These are phyloP conservation scores for Otus scops DNA, from an alignment of 2,797 vertebrate species.

Conservation along the genomic window DNA sequence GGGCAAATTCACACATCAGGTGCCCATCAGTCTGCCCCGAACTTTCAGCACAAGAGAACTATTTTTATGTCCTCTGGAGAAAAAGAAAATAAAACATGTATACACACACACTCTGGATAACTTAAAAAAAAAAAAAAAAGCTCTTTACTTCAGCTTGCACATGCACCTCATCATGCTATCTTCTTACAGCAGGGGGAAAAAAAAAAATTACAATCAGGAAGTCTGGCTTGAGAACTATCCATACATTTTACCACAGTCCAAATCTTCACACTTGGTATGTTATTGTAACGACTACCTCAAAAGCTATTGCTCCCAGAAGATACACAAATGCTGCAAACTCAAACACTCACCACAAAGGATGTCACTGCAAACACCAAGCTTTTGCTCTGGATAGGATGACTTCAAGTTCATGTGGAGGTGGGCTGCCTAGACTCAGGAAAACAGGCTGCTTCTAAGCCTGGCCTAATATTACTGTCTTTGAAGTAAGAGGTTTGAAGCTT, in stretches of 20 bases:
- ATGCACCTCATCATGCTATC: neutral
- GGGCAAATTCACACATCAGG: neutral
- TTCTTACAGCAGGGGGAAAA: neutral
- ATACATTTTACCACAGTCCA: neutral
- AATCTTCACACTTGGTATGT: neutral
- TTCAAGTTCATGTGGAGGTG: fast-evolving
- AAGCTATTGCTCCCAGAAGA: neutral
- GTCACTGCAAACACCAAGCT: neutral
- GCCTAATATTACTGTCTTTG: neutral
- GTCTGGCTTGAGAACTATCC: neutral
- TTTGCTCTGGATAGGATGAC: neutral
- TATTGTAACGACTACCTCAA: neutral
- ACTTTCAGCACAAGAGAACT: neutral
- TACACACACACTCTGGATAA: neutral
- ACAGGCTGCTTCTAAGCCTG: neutral
- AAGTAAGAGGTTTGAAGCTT: neutral
- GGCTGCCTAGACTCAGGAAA: neutral
- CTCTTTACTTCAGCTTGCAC: neutral
- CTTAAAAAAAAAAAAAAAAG: neutral
- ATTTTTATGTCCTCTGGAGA: neutral
- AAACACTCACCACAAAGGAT: neutral
- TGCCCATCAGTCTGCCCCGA: neutral
- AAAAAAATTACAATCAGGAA: neutral
- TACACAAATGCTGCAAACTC: neutral
- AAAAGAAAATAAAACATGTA: neutral